Base-by-base conservation (phyloP, 2,888 invertebrate genomes). In the Drosophila nr. perissopoda region DNA sequence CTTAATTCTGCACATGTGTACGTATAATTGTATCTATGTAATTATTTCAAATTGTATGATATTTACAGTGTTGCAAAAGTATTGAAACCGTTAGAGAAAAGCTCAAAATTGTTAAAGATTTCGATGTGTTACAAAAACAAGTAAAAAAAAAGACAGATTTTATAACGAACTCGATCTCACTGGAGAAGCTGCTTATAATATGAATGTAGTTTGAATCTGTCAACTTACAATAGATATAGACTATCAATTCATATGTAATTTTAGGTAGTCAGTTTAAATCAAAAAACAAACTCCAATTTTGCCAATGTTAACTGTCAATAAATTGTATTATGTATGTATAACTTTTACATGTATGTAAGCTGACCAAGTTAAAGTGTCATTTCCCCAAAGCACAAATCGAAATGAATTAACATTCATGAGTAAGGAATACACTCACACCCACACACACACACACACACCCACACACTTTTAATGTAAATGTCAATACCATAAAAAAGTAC, bases 281-380 rank as follows among this genome's bases (percentile, higher is more conserved):
- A 42, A 42, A 63, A 62, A 54, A 31, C 53, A 3, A 74, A 85
- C 70, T 83, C 81, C 73, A 77, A 70, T 78, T 83, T 88, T 84
- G 88, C 88, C 88, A 88, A 81, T 65, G 66, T 82, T 86, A 85
- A 79, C 53, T 76, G 85, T 84, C 85, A 88, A 82, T 82, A 79
- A 62, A 85, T 70, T 77, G 72, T 71, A 70, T 59, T 73, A 58
- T 67, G 58, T 63, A 69, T 76, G 54, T 65, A 33, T 40, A 61
- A 56, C 16, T 59, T 36, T 49, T 59, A 27, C 38, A 59, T 64
- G 40, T 59, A 71, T 36, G 49, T 74, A 60, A 51, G 52, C 46
- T 56, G 77, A 63, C 72, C 70, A 70, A 70, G 31, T 58, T 63
- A 59, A 52, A 16, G 49, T 59, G 60, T 53, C 46, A 53, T 48